These are phyloP conservation scores for Myzus persicae DNA, from an alignment of 1,140 invertebrate species.

Conservation along the genomic window DNA sequence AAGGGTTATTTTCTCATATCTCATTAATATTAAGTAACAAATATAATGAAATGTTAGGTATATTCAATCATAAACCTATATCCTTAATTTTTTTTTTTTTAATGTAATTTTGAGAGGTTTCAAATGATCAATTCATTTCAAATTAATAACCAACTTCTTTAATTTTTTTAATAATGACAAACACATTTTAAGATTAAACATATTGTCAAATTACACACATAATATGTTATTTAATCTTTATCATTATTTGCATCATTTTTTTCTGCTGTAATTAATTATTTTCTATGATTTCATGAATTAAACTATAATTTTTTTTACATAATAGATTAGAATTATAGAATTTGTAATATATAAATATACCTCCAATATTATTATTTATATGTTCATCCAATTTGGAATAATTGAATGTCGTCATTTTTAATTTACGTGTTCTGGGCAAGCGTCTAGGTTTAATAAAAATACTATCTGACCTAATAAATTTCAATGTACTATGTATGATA, in stretches of 20 bases:
- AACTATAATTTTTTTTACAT: neutral
- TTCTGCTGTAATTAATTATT: neutral
- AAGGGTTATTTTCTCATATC: no score
- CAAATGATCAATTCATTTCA: neutral
- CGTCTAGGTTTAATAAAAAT: neutral
- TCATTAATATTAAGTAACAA: no score
- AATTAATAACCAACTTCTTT: neutral
- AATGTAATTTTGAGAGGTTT: neutral
- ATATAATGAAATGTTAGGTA: no score
- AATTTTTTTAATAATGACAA: neutral
- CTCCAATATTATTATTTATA: neutral
- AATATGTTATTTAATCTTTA: neutral
- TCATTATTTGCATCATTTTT: constrained; percentile 2
- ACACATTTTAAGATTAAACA: neutral
- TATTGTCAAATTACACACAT: neutral
- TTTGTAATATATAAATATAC: neutral
- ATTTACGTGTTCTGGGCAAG: neutral
- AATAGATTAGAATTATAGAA: neutral
- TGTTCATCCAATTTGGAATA: neutral
- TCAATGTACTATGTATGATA: neutral
- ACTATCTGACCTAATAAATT: neutral
- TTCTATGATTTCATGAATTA: neutral
- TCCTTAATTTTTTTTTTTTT: no score
- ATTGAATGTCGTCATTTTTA: neutral
- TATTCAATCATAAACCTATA: no score